These are phyloP conservation scores for Xenotilapia longispinis DNA, from an alignment of 2,113 vertebrate species.

Conservation along the genomic window DNA sequence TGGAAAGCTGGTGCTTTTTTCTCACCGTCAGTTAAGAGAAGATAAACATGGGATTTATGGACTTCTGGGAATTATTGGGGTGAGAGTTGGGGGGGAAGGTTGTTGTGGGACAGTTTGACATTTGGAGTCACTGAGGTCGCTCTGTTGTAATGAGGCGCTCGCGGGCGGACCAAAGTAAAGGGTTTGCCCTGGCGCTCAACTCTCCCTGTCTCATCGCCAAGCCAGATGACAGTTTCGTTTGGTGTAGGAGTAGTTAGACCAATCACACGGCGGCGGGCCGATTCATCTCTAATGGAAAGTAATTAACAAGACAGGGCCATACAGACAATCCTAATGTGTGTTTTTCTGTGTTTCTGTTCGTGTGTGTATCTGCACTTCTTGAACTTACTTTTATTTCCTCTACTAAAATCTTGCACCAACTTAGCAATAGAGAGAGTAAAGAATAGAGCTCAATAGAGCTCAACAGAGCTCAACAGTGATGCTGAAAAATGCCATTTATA, in stretches of 20 bases:
- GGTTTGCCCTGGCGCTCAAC: slow-evolving; percentile 78
- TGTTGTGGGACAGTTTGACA: slow-evolving; percentile 65
- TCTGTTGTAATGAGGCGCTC: slow-evolving; percentile 80
- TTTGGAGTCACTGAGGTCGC: slow-evolving; percentile 74
- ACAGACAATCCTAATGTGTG: slow-evolving; percentile 12
- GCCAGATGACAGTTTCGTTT: slow-evolving; percentile 59
- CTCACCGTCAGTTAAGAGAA: slow-evolving; percentile 64
- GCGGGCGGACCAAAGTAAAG: slow-evolving; percentile 39
- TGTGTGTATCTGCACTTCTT: not conserved
- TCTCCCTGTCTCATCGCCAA: slow-evolving; percentile 58
- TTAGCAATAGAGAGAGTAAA: not conserved
- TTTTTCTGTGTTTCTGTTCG: not conserved
- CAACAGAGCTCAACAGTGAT: not conserved
- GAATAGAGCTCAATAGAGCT: too few species aligned
- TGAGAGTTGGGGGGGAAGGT: not conserved
- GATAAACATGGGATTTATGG: slow-evolving; percentile 55
- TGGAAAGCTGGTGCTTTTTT: slow-evolving; percentile 16
- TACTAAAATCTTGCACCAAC: not conserved
- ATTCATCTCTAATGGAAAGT: slow-evolving; percentile 80
- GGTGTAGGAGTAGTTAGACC: slow-evolving; percentile 45
- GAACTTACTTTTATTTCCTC: not conserved
- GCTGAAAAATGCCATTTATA: not conserved
- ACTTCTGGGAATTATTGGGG: slow-evolving; percentile 76
- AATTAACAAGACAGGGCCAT: slow-evolving; percentile 72
- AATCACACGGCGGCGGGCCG: slow-evolving; percentile 73